Conservation (phyloP, 2,888 invertebrate species). For the Himalopsyche japonica region DNA sequence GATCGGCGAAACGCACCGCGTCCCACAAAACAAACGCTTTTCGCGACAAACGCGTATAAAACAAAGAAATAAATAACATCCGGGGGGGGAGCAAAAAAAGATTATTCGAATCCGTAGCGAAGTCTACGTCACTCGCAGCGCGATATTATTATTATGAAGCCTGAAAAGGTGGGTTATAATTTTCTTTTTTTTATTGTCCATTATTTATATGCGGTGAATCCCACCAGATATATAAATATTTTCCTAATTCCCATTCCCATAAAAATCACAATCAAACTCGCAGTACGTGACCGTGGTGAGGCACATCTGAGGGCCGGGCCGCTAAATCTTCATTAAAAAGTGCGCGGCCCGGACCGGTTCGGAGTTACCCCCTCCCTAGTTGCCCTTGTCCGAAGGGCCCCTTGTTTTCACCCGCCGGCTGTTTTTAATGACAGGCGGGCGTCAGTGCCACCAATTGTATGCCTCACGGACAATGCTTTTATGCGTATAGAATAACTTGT, state of each 20-base stretch:
- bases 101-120: constrained; percentile 38
- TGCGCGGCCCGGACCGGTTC: constrained; percentile 16
- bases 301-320: constrained; percentile 37
- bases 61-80: constrained; percentile 38
- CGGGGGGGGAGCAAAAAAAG: constrained; percentile 31
- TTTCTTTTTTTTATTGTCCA: constrained; percentile 40
- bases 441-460: neutral
- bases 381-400: neutral
- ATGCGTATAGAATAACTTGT: neutral
- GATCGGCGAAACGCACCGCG: constrained; percentile 19
- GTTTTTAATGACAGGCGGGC: constrained; percentile 2
- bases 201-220: constrained; percentile 41
- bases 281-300: constrained; percentile 34
- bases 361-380: neutral
- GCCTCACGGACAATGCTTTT: neutral
- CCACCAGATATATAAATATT: constrained; percentile 39
- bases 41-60: constrained; percentile 37
- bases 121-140: constrained; percentile 36
- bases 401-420: neutral
- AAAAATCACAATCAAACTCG: constrained; percentile 41
- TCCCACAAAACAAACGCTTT: constrained; percentile 12
- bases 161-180: constrained; percentile 40
- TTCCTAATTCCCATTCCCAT: constrained; percentile 40
- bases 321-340: constrained; percentile 41
- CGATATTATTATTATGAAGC: constrained; percentile 36